These are phyloP conservation scores for Psilopsiagon aymara DNA, from an alignment of 2,113 vertebrate genomes.

Conservation along the genomic window DNA sequence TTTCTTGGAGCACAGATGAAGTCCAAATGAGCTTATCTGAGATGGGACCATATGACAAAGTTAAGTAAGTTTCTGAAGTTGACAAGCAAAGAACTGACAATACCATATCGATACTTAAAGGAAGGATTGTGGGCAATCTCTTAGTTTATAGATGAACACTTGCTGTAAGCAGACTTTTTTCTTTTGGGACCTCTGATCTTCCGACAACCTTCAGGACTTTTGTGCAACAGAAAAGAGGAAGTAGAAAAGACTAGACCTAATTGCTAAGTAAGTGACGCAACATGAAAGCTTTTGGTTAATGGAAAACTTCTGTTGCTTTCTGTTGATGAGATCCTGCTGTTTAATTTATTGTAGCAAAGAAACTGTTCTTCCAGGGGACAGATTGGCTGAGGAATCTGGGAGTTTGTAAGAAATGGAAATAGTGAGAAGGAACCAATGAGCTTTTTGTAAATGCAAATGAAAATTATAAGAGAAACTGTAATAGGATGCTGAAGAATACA, in stretches of 20 bases:
- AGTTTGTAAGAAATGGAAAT: not conserved
- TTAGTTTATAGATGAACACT: no score
- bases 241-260: not conserved
- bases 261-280: not conserved
- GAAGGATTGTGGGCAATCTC: not conserved
- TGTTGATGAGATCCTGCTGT: not conserved
- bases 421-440: not conserved
- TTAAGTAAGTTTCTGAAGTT: not conserved
- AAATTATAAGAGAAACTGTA: not conserved
- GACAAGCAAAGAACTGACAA: not conserved
- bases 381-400: not conserved
- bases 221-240: not conserved
- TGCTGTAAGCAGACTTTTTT: not conserved
- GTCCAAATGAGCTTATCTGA: not conserved
- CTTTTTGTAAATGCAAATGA: not conserved
- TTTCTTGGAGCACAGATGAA: not conserved
- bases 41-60: not conserved
- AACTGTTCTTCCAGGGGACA: not conserved
- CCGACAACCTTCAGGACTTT: not conserved
- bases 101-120: accelerated
- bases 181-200: not conserved
- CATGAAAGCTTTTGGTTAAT: not conserved
- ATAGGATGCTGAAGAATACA: not conserved
- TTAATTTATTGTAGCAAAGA: not conserved
- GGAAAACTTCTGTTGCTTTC: not conserved